Conservation (phyloP, 1,140 invertebrate species). For the Hyphantria cunea region DNA sequence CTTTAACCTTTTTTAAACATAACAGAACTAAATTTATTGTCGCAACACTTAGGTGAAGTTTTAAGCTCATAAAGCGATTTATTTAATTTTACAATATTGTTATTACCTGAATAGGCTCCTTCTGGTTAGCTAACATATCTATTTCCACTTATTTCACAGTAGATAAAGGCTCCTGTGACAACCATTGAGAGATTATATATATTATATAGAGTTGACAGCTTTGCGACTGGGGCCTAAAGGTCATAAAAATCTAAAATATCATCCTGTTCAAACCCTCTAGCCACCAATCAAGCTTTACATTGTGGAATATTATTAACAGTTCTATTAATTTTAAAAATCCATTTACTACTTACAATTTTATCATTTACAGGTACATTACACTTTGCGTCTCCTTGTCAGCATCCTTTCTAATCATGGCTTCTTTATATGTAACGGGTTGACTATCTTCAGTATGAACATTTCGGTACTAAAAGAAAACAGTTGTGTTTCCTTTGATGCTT, state of each 20-base stretch:
- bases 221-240: slow-evolving; percentile 52
- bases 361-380: slow-evolving; percentile 36
- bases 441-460: slow-evolving; percentile 31
- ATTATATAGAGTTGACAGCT: slow-evolving; percentile 36
- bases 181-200: slow-evolving; percentile 48
- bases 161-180: slow-evolving; percentile 47
- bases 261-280: slow-evolving; percentile 46
- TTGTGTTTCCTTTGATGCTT: slow-evolving; percentile 35
- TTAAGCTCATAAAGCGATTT: slow-evolving; percentile 46
- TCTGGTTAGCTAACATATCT: slow-evolving; percentile 44
- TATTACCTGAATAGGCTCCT: slow-evolving; percentile 33
- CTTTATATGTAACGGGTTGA: slow-evolving; percentile 44
- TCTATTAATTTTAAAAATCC: slow-evolving; percentile 50
- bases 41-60: slow-evolving; percentile 42
- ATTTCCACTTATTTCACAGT: slow-evolving; percentile 43
- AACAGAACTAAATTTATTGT: slow-evolving; percentile 43
- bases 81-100: slow-evolving; percentile 42
- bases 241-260: slow-evolving; percentile 39
- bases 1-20: slow-evolving; percentile 30
- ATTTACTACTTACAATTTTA: slow-evolving; percentile 44
- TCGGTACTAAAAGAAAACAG: slow-evolving; percentile 35
- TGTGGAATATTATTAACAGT: slow-evolving; percentile 31
- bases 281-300: slow-evolving; percentile 45
- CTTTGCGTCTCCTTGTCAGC: slow-evolving; percentile 42
- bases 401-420: slow-evolving; percentile 50